Evolutionary conservation across 2,113 vertebrate species (phyloP), one percentile per base, ranked within the genome.

Genomic region (Eurypyga helias): DNA sequence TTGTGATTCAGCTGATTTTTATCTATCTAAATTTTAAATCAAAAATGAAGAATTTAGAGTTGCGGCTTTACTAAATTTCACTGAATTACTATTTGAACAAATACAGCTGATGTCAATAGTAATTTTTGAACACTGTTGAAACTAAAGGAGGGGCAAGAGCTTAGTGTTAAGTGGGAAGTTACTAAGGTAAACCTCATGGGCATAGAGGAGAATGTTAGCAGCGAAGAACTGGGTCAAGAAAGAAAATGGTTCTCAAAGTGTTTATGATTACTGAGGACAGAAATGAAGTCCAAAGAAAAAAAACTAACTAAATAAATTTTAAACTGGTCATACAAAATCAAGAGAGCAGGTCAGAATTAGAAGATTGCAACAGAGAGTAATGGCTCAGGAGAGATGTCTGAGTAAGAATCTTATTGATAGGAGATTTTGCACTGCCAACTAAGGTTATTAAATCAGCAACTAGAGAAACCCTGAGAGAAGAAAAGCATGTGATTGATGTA

Each of bases 371-470:
- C 41, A 67, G 84, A 73, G 46, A 60, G 33, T 7, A 34, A 49
- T 67, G 18, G 3, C 54, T 76, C 70, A 83, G 90, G 67, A 90
- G 83, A 80, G 46, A 77, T 46, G 21, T 28, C n/a, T 61, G 24
- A 64, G 58, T 66, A 82, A 90, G 83, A 69, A 83, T 66, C n/a
- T 92, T 90, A 90, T 69, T 93, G 83, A 83, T 81, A 75, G 57
- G 85, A 93, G 92, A 70, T 72, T 86, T 94, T 86, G 36, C 17
- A 36, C 54, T 86, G 49, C 75, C 58, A 66, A 4, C 76, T 26
- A 61, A 73, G 49, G 76, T 93, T 96, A 93, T 96, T 95, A 93
- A 92, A 92, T 54, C 64, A 81, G 67, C 62, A 91, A 38, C 52
- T 43, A 79, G 73, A 95, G 82, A 79, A 96, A 66, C 73, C 38